These are phyloP conservation scores for Eilema caniola DNA, from an alignment of 2,888 invertebrate genomes.

Conservation along the genomic window DNA sequence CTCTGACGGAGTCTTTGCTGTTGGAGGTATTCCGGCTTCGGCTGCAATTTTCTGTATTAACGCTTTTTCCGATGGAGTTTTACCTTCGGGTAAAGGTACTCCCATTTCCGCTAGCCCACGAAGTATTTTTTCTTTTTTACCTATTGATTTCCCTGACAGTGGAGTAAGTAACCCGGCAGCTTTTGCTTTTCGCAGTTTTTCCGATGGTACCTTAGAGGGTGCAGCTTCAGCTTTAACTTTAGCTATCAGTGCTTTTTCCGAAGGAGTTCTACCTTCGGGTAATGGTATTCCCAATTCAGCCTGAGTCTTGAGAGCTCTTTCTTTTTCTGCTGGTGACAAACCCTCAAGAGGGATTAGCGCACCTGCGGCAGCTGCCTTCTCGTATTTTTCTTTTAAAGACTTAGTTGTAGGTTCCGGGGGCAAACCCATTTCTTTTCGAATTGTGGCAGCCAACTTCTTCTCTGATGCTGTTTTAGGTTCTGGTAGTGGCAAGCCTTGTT, in stretches of 20 bases:
- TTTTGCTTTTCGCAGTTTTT: conserved; percentile 9
- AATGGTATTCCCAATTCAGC: conserved; percentile 11
- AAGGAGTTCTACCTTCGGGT: conserved; percentile 10
- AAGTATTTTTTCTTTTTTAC: conserved; percentile 53
- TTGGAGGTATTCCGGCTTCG: conserved; percentile 43
- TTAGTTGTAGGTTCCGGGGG: conserved; percentile 41
- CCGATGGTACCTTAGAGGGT: too few species aligned
- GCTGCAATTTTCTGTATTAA: conserved; percentile 10
- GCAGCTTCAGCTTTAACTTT: conserved; percentile 5
- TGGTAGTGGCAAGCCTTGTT: conserved; percentile 5
- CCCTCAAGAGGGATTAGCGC: conserved; percentile 37
- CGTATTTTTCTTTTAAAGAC: conserved; percentile 8
- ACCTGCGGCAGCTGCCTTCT: conserved; percentile 19
- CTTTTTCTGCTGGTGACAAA: conserved; percentile 42
- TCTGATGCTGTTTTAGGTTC: conserved; percentile 27
- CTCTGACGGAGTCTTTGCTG: conserved; percentile 48
- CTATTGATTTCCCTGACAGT: conserved; percentile 9
- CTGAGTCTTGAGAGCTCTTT: conserved; percentile 24
- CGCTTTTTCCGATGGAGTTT: conserved; percentile 16
- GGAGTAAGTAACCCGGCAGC: background rate
- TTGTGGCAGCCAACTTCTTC: background rate
- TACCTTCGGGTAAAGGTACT: conserved; percentile 49
- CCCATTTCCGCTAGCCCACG: conserved; percentile 36
- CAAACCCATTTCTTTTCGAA: conserved; percentile 16
- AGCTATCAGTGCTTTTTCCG: conserved; percentile 10